A percentile compares a stretch with the other conserved stretches of the same genome.
Evolutionary conservation across 2,888 invertebrate genomes (phyloP).

Genomic region (Meliscaeva auricollis): DNA sequence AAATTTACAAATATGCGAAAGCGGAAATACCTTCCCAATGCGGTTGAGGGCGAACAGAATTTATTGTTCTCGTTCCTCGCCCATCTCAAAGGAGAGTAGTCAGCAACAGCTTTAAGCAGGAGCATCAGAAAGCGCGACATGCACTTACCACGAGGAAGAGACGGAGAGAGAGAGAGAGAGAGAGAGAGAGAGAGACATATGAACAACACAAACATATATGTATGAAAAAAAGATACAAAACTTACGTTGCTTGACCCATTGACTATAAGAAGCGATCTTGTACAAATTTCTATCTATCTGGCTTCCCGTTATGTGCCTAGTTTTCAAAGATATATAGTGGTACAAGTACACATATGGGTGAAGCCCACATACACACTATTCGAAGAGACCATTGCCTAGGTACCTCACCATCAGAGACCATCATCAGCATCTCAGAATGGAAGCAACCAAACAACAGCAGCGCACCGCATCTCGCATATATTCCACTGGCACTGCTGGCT

Average conservation of each 20-base stretch:
- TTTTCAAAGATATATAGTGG: conserved; percentile 67
- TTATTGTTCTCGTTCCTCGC: conserved; percentile 56
- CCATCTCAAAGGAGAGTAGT: background rate
- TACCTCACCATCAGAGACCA: background rate
- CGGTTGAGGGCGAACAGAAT: conserved; percentile 65
- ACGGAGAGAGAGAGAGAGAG: background rate
- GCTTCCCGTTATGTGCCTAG: conserved; percentile 74
- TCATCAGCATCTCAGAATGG: background rate
- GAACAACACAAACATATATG: background rate
- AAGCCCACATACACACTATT: conserved; percentile 55
- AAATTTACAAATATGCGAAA: conserved; percentile 70
- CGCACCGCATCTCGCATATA: conserved; percentile 47
- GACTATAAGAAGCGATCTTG: conserved; percentile 76
- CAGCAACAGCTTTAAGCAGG: background rate
- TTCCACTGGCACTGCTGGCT: conserved; percentile 5
- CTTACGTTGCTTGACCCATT: conserved; percentile 73
- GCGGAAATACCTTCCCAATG: conserved; percentile 71
- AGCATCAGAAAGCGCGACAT: conserved; percentile 22
- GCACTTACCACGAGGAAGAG: conserved; percentile 29
- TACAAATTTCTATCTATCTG: conserved; percentile 73
- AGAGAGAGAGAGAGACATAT: background rate
- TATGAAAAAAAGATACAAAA: conserved; percentile 39
- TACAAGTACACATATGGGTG: conserved; percentile 64
- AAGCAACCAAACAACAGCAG: background rate
- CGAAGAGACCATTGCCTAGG: conserved; percentile 35